Evolutionary conservation across 2,113 vertebrate species (phyloP).

Genomic region (Leptodactylus fuscus): DNA sequence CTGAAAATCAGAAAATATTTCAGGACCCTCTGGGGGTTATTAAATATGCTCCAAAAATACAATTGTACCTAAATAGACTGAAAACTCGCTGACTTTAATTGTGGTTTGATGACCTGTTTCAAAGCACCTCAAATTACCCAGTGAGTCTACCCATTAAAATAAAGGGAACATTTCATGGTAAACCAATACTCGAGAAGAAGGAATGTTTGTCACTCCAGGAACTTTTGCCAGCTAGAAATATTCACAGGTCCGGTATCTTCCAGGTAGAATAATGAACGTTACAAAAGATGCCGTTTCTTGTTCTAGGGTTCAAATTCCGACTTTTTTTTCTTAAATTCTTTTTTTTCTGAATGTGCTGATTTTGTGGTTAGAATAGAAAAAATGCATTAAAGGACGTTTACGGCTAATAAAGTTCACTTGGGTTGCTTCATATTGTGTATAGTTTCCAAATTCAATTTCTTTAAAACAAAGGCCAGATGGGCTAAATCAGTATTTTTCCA

Average conservation of each 20-base stretch:
- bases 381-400: neutral
- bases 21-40: slow-evolving; percentile 45
- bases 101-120: slow-evolving; percentile 45
- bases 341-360: neutral
- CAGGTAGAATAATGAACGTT: slow-evolving; percentile 22
- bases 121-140: slow-evolving; percentile 54
- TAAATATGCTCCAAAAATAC: slow-evolving; percentile 46
- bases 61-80: slow-evolving; percentile 35
- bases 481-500: no score
- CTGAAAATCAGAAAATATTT: slow-evolving; percentile 55
- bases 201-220: slow-evolving; percentile 30
- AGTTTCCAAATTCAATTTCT: neutral
- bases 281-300: neutral
- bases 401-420: no score
- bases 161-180: slow-evolving; percentile 49
- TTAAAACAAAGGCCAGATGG: no score
- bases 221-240: slow-evolving; percentile 42
- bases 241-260: neutral
- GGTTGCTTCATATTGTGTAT: no score
- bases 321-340: neutral
- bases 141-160: slow-evolving; percentile 49
- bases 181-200: slow-evolving; percentile 49
- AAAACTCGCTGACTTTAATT: slow-evolving; percentile 46
- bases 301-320: slow-evolving; percentile 21
- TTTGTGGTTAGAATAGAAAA: neutral